Evolutionary conservation across 1,140 invertebrate genomes (phyloP).

Genomic region (Eurosta solidaginis): DNA sequence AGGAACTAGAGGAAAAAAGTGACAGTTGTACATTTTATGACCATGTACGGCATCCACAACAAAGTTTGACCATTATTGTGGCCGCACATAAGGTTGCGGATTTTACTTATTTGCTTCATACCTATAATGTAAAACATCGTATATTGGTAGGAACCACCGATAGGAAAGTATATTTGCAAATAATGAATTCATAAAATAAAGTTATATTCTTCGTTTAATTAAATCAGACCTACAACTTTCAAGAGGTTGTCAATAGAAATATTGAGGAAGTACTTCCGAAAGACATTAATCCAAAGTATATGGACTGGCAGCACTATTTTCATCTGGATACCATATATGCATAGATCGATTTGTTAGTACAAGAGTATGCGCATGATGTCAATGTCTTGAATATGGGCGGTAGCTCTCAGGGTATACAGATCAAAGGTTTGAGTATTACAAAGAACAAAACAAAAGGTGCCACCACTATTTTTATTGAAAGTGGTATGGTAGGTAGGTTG

Average conservation of each 20-base stretch:
- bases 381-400: slow-evolving; percentile 62
- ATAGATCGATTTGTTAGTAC: slow-evolving; percentile 59
- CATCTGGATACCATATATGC: slow-evolving; percentile 62
- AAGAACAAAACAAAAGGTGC: slow-evolving; percentile 59
- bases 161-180: background rate
- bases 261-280: slow-evolving; percentile 42
- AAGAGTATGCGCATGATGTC: slow-evolving; percentile 61
- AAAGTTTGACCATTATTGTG: slow-evolving; percentile 54
- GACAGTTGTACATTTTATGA: slow-evolving; percentile 53
- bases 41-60: slow-evolving; percentile 44
- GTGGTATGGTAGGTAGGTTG: too few species aligned
- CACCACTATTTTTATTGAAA: slow-evolving; percentile 63
- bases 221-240: slow-evolving; percentile 48
- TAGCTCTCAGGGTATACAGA: slow-evolving; percentile 64
- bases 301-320: slow-evolving; percentile 62
- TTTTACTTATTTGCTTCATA: slow-evolving; percentile 51
- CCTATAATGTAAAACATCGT: slow-evolving; percentile 47
- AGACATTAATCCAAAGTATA: slow-evolving; percentile 36
- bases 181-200: background rate
- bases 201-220: background rate
- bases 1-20: slow-evolving; percentile 49
- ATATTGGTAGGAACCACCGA: slow-evolving; percentile 37
- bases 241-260: slow-evolving; percentile 50
- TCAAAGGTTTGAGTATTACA: slow-evolving; percentile 66
- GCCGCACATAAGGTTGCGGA: slow-evolving; percentile 51